These are phyloP conservation scores for Cabera pusaria DNA, from an alignment of 2,888 invertebrate genomes.

Conservation along the genomic window DNA sequence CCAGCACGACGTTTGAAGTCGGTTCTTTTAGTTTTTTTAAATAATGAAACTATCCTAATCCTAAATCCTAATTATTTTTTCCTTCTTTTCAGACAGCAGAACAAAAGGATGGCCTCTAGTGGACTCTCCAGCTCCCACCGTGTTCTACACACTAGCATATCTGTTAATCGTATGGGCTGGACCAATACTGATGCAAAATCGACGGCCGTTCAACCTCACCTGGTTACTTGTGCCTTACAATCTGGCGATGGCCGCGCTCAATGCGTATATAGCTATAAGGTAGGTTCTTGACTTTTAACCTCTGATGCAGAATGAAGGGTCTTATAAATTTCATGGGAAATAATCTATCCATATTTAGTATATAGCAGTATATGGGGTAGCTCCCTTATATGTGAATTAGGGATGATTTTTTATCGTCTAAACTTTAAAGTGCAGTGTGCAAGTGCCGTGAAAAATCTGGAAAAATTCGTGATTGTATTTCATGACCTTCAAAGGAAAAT, in stretches of 20 bases:
- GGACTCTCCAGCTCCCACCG: slow-evolving; percentile 90
- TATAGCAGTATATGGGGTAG: too few relatives aligned
- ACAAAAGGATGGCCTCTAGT: slow-evolving; percentile 94
- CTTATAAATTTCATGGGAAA: too few relatives aligned
- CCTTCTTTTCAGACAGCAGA: slow-evolving; percentile 86
- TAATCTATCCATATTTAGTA: too few relatives aligned
- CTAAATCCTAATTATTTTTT: neutral
- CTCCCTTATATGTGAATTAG: too few relatives aligned
- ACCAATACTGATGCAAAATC: slow-evolving; percentile 91
- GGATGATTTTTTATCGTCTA: too few relatives aligned
- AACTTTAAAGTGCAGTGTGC: too few relatives aligned
- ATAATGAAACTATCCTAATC: too few relatives aligned
- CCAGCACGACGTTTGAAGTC: too few relatives aligned
- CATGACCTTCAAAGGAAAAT: too few relatives aligned
- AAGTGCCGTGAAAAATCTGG: too few relatives aligned
- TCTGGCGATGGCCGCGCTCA: slow-evolving; percentile 91
- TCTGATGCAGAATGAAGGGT: neutral
- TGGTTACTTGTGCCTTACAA: slow-evolving; percentile 93
- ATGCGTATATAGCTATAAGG: slow-evolving; percentile 90
- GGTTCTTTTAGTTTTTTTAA: too few relatives aligned
- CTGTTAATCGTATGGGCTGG: slow-evolving; percentile 90
- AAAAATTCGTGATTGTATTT: too few relatives aligned
- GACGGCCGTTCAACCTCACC: slow-evolving; percentile 89
- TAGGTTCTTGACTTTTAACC: slow-evolving; percentile 3
- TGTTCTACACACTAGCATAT: slow-evolving; percentile 87